Evolutionary conservation across 2,113 vertebrate species (phyloP).

Genomic region (Arizona elegans): DNA sequence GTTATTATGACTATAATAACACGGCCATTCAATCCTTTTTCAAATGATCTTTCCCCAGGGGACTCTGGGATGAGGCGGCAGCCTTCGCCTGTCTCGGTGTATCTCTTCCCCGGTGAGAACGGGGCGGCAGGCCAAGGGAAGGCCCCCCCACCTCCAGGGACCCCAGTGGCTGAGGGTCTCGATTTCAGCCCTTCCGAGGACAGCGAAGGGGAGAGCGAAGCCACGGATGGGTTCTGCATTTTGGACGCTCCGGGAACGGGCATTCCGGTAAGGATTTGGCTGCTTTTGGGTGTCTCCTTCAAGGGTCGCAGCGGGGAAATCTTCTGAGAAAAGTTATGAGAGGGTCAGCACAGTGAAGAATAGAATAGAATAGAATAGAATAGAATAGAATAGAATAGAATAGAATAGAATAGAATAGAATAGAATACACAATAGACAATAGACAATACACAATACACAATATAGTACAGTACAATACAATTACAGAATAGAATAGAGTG

Average conservation of each 20-base stretch:
- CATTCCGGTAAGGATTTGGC: slow-evolving; percentile 72
- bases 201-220: slow-evolving; percentile 66
- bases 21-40: not conserved
- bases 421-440: too few species aligned
- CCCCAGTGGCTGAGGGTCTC: slow-evolving; percentile 26
- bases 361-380: too few species aligned
- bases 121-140: slow-evolving; percentile 28
- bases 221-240: slow-evolving; percentile 89
- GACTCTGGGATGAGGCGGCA: slow-evolving; percentile 65
- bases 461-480: too few species aligned
- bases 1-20: not conserved
- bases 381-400: too few species aligned
- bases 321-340: not conserved
- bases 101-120: slow-evolving; percentile 86
- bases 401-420: too few species aligned
- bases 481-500: too few species aligned
- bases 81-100: slow-evolving; percentile 81
- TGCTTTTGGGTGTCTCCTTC: not conserved
- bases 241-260: slow-evolving; percentile 89
- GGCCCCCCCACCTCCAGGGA: slow-evolving; percentile 36
- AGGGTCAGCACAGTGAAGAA: not conserved
- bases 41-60: slow-evolving; percentile 49
- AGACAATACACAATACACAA: too few species aligned
- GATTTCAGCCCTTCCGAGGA: slow-evolving; percentile 64
- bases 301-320: not conserved